Base-by-base conservation (phyloP, 2,113 vertebrate species). In the Anoura caudifer region DNA sequence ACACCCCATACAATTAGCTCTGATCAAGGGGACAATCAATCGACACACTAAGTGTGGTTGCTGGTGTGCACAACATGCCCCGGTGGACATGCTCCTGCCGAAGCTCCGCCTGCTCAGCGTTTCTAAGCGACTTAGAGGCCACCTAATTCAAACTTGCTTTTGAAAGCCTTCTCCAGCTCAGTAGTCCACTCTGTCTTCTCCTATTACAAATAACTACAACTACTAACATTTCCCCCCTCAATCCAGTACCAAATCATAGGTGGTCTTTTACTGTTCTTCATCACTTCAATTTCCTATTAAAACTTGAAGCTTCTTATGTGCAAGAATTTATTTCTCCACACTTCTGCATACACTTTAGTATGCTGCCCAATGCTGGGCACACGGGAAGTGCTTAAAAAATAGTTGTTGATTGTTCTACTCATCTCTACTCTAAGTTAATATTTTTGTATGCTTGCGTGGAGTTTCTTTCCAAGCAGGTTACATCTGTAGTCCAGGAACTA, bases 381-480 rank as follows among this genome's bases (percentile, higher is more conserved):
- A 3, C 2, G 4, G 24, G 7, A 26, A 45, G 33, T 13, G 3
- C 20, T 20, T 87, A 5, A 1, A 38, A 26, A 70, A 24, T 33
- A 1, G 45, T 11, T 47, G 24, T 31, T 3, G 72, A 47, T 28
- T 19, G 4, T 28, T 77, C 52, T 50, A 16, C 2, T 77, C 26
- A 24, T 56, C 19, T 77, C 61, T 69, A 41, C 16, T 76, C 8
- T 14, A 91, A 59, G 41, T 73, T 72, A 28, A 2, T 12, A 63
- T 43, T 41, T 85, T 65, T 5, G 20, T 70, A 36, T n/a, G 33
- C 10, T 22, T 22, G 33, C 28, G 16, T 22, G 36, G 36, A 19
- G 28, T 52, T 89, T 70, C 47, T 86, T 36, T 89, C 73, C 91
- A 91, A 93, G 52, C 14, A 76, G 56, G 14, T 54, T 56, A 54